These are phyloP conservation scores for Calycopis cecrops DNA, from an alignment of 1,140 invertebrate genomes.

Conservation along the genomic window DNA sequence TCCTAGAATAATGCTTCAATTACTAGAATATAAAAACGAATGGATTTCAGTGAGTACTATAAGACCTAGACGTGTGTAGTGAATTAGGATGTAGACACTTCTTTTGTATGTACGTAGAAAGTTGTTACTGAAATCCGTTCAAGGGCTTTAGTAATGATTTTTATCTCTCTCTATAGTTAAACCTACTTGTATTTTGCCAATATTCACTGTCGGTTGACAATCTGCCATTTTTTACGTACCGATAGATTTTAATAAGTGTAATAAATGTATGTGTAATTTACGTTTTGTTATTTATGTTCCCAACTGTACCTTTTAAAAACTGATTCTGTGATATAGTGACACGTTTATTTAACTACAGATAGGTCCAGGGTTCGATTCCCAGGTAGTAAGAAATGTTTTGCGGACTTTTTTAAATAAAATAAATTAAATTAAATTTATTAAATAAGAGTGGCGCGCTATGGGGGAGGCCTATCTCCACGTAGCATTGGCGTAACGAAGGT, in stretches of 20 bases:
- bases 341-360: neutral
- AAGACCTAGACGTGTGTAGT: too few relatives aligned
- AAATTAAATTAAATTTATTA: too few relatives aligned
- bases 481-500: too few relatives aligned
- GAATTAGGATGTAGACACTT: too few relatives aligned
- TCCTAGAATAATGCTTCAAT: conserved; percentile 57
- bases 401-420: too few relatives aligned
- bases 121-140: conserved; percentile 40
- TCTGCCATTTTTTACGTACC: conserved; percentile 73
- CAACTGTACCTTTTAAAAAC: neutral
- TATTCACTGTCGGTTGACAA: conserved; percentile 64
- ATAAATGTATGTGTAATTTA: conserved; percentile 63
- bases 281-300: conserved; percentile 34
- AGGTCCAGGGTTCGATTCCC: neutral
- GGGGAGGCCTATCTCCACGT: too few relatives aligned
- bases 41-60: conserved; percentile 39
- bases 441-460: too few relatives aligned
- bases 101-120: neutral
- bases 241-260: conserved; percentile 71
- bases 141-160: conserved; percentile 17
- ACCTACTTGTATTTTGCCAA: conserved; percentile 66
- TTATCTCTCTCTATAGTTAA: conserved; percentile 16
- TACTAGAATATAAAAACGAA: conserved; percentile 40
- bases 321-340: too few relatives aligned
- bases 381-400: neutral